Percentiles rank a stretch among this genome's conserved stretches.
phyloP scores from a whole-genome alignment of 53 echinoderm and acorn worm species.

The Mesocentrotus franciscanus region DNA sequence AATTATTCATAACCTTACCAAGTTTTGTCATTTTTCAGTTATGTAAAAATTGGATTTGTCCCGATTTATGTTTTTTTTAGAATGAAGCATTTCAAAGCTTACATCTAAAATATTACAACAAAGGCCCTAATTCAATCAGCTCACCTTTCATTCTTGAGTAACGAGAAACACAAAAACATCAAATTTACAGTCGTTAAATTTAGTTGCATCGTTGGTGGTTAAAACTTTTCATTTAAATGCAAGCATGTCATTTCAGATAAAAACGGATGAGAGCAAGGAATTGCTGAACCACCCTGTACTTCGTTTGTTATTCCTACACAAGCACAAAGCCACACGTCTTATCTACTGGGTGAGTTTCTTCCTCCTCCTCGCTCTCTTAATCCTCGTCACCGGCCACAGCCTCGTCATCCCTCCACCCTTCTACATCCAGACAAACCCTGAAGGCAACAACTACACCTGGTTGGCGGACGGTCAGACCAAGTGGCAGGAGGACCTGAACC shows the following conservation, averaged over 20 bases:
- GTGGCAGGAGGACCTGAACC: conserved; percentile 18
- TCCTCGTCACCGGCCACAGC: conserved; percentile 30
- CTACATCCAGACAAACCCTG: background rate
- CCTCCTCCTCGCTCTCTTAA: background rate
- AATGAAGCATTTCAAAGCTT: too few species aligned
- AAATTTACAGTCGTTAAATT: too few species aligned
- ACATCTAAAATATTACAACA: too few species aligned
- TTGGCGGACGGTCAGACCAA: background rate
- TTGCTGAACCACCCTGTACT: conserved; percentile 36
- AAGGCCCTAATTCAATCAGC: too few species aligned
- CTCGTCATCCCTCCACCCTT: conserved; percentile 28
- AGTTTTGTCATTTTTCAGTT: too few species aligned
- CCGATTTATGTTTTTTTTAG: too few species aligned
- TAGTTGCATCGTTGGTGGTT: too few species aligned
- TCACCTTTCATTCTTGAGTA: too few species aligned
- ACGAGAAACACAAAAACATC: too few species aligned
- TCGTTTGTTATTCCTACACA: background rate
- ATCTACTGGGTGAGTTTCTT: conserved; percentile 25
- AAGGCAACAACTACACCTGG: conserved; percentile 33
- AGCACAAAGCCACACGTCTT: conserved; percentile 16
- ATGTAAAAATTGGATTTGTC: too few species aligned
- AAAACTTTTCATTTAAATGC: background rate
- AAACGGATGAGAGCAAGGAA: background rate
- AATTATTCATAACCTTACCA: too few species aligned
- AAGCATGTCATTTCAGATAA: background rate